A percentile compares a stretch with the other conserved stretches of the same genome.
Conservation (phyloP, 1,140 invertebrate species). For the Aphis craccivora region DNA sequence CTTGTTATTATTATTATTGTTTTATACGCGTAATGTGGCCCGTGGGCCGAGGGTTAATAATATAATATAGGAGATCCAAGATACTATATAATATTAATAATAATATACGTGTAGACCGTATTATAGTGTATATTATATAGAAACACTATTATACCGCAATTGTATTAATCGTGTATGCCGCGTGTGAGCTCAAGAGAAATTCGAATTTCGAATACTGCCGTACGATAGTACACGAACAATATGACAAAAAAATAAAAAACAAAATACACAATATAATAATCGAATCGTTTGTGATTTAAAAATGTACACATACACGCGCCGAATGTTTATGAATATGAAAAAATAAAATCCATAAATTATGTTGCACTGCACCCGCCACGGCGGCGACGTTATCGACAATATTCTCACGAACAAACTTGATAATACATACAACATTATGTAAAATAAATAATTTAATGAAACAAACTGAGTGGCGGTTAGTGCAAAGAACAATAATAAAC, state of each 20-base stretch:
- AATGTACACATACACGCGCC: neutral
- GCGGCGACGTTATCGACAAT: neutral
- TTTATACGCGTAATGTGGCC: no score
- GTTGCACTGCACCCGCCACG: neutral
- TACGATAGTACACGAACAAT: neutral
- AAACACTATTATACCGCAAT: neutral
- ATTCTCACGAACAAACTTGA: neutral
- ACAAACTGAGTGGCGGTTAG: neutral
- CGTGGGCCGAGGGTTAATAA: neutral
- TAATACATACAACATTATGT: neutral
- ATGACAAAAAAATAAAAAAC: neutral
- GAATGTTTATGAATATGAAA: neutral
- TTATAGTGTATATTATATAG: neutral
- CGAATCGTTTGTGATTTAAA: neutral
- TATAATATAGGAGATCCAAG: neutral
- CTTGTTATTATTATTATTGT: neutral
- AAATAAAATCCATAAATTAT: neutral
- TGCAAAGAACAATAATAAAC: neutral
- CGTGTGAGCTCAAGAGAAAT: neutral
- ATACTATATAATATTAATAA: neutral
- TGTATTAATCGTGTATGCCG: neutral
- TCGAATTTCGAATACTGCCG: neutral
- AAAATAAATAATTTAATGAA: neutral
- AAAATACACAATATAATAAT: neutral
- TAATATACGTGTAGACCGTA: neutral